Evolutionary conservation across 2,797 vertebrate species (phyloP), one percentile per base, ranked within the genome.

Genomic region (Peromyscus melanophrys): DNA sequence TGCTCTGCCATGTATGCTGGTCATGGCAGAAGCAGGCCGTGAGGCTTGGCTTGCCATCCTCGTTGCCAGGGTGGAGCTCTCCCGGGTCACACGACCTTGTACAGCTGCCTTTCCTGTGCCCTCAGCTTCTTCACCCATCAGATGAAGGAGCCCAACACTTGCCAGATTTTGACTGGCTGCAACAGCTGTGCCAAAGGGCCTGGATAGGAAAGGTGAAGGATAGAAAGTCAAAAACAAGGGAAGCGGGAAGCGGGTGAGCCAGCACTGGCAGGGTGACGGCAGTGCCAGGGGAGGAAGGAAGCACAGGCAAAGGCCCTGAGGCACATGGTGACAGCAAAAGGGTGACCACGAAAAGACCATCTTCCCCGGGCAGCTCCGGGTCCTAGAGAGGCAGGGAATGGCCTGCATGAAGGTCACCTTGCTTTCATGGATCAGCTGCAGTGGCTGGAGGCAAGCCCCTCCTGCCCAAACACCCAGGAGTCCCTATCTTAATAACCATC

Each of bases 401-500:
- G 11, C 14, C 43, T 71, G 9, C 17, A 57, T 23, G 23, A 77
- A 84, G 93, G 76, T 52, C 59, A 29, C 52, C 57, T 77, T 61
- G 67, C 43, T 52, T 6, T 82, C 80, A 11, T 43, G 6, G 21
- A 21, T 90, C 61, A 6, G 6, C 17, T 25, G 87, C 37, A 97
- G 96, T 89, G 92, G 81, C 90, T 29, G 31, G 3, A 29, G 95
- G 90, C 52, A 31, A 87, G 71, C 82, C 63, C 71, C 57, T 96
- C 81, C 76, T 40, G 12, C 19, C 81, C 61, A 59, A 40, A 46
- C n/a, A n/a, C 94, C 92, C 92, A 94, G 81, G 81, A 75, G 89
- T 4, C 1, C 75, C 92, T 94, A 97, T 98, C 98, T 98, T 98
- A 98, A 98, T 98, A 98, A 98, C 98, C 95, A 98, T 97, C 98